Evolutionary conservation across 2,797 vertebrate species (phyloP).

Genomic region (Mallotus villosus): DNA sequence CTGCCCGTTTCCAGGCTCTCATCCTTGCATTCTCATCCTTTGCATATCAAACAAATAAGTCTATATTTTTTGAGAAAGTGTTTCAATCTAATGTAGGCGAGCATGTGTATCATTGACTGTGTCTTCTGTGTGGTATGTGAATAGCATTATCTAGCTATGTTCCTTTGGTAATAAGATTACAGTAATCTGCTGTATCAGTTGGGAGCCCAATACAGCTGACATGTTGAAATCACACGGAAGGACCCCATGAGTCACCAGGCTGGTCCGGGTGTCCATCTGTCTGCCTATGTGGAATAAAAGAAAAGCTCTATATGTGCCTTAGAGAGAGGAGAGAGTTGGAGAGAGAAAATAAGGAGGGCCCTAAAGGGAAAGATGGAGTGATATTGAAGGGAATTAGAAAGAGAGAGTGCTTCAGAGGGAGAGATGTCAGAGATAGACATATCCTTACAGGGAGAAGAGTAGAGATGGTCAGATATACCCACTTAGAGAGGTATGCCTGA

Average conservation of each 20-base stretch:
- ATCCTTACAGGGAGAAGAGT: constrained; percentile 1
- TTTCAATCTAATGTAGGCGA: no score
- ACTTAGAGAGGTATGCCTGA: neutral
- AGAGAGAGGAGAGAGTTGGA: constrained; percentile 6
- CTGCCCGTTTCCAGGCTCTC: no score
- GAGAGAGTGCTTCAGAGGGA: neutral
- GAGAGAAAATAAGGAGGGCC: neutral
- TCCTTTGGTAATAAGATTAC: constrained; percentile 49
- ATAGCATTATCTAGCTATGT: constrained; percentile 28
- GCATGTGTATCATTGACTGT: neutral
- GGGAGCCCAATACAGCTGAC: constrained; percentile 20
- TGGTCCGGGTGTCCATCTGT: constrained; percentile 21
- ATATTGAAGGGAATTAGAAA: neutral
- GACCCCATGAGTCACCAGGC: constrained; percentile 10
- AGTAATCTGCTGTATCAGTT: constrained; percentile 38
- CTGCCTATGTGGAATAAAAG: constrained; percentile 21
- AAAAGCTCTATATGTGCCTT: constrained; percentile 15
- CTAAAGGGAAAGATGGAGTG: neutral
- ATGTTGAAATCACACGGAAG: constrained; percentile 14
- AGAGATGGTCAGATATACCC: neutral
- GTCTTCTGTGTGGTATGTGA: neutral
- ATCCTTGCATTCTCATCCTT: no score
- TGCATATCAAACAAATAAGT: no score
- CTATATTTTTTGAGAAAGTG: no score
- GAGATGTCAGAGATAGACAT: neutral